phyloP scores from a whole-genome alignment of 2,888 invertebrate species.

The Eristalinus sepulchralis region DNA sequence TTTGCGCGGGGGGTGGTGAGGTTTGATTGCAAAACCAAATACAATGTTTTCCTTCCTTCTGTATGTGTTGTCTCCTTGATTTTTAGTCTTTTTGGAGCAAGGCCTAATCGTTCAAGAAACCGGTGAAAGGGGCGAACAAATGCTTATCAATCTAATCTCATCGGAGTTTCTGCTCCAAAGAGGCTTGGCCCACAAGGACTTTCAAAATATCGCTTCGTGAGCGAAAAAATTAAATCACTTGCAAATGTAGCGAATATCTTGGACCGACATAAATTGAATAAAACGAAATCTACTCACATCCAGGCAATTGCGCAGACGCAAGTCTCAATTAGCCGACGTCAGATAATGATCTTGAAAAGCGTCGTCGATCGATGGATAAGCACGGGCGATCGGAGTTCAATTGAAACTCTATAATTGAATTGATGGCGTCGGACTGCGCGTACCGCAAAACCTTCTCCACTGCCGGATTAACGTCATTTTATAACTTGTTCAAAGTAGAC shows the following conservation, averaged over 20 bases:
- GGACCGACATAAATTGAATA: neutral
- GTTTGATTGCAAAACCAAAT: neutral
- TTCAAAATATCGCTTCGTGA: neutral
- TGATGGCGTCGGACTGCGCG: conserved; percentile 20
- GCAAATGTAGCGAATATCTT: neutral
- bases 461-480: conserved; percentile 16
- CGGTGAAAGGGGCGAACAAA: neutral
- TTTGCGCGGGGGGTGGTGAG: neutral
- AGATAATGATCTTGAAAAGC: neutral
- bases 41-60: too few species aligned
- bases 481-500: conserved; percentile 6
- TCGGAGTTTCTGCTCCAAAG: neutral
- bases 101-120: neutral
- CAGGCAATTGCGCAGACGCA: neutral
- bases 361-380: conserved; percentile 8
- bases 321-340: neutral
- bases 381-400: conserved; percentile 1
- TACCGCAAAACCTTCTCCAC: conserved; percentile 4
- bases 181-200: neutral
- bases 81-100: too few species aligned
- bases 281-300: neutral
- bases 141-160: neutral
- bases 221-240: neutral
- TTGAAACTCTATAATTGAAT: conserved; percentile 25
- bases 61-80: too few species aligned